A percentile compares a stretch with the other conserved stretches of the same genome.
These are phyloP conservation scores for Balanococcus diminutus DNA, from an alignment of 2,888 invertebrate genomes.

Conservation along the genomic window DNA sequence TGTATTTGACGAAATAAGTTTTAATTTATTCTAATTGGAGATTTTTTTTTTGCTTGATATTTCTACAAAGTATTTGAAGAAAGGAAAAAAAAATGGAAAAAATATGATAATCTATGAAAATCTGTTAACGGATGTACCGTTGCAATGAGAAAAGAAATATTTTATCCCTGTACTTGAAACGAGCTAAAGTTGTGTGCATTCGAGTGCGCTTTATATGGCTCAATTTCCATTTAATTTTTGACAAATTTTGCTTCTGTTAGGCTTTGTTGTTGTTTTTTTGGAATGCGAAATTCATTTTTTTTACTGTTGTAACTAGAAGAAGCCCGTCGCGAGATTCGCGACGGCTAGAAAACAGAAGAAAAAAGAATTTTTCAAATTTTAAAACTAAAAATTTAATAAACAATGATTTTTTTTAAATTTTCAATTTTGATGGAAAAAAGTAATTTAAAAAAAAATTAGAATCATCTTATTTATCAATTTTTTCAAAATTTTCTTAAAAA, in stretches of 20 bases:
- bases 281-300: too few species aligned
- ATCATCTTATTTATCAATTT: too few species aligned
- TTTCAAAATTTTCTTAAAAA: too few species aligned
- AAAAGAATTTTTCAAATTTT: too few species aligned
- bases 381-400: too few species aligned
- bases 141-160: not conserved
- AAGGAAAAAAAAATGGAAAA: not conserved
- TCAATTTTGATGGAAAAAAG: too few species aligned
- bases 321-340: too few species aligned
- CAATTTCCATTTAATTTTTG: not conserved
- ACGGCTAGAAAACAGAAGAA: too few species aligned
- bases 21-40: conserved; percentile 6
- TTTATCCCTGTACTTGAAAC: conserved; percentile 15
- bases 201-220: not conserved
- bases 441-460: too few species aligned
- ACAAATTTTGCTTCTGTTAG: not conserved
- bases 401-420: too few species aligned
- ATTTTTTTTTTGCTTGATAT: not conserved
- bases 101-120: conserved; percentile 34
- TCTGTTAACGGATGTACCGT: conserved; percentile 22
- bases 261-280: too few species aligned
- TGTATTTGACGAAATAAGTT: not conserved
- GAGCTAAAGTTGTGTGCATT: not conserved
- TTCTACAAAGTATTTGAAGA: not conserved
- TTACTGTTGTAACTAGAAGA: too few species aligned